Percentiles rank a stretch among this genome's conserved stretches.
Conservation (phyloP, 2,113 vertebrate genomes). For the Bubo scandiacus region DNA sequence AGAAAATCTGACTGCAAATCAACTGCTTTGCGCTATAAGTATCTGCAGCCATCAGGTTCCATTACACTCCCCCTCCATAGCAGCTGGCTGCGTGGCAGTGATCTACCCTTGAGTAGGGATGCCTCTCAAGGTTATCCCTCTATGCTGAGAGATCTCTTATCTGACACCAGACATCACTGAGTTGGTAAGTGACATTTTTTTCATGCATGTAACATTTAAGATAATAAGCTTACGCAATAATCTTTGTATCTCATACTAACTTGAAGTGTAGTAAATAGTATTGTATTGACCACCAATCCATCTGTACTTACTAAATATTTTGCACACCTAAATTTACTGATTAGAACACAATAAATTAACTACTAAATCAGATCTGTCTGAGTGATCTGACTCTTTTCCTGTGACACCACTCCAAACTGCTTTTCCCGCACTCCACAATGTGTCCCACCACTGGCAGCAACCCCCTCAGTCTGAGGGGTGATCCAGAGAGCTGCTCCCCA, state of each 20-base stretch:
- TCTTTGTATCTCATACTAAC: background rate
- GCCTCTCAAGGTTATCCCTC: background rate
- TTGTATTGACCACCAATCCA: background rate
- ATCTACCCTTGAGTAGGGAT: background rate
- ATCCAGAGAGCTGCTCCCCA: background rate
- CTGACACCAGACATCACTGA: background rate
- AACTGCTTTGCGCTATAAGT: background rate
- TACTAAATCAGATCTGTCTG: background rate
- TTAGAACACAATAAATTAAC: background rate
- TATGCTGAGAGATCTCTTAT: background rate
- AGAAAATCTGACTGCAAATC: background rate
- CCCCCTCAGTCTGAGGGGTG: too few species aligned
- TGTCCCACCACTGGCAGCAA: background rate
- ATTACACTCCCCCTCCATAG: background rate
- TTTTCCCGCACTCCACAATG: background rate
- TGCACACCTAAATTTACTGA: background rate
- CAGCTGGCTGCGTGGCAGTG: background rate
- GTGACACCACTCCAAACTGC: background rate
- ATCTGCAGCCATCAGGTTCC: background rate
- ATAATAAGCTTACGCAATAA: background rate
- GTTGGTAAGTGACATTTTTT: background rate
- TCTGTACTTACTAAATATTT: background rate
- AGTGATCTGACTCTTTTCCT: background rate
- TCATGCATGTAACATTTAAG: background rate
- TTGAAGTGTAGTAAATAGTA: background rate